phyloP scores from a whole-genome alignment of 2,113 vertebrate genomes.

The Dasypus novemcinctus region DNA sequence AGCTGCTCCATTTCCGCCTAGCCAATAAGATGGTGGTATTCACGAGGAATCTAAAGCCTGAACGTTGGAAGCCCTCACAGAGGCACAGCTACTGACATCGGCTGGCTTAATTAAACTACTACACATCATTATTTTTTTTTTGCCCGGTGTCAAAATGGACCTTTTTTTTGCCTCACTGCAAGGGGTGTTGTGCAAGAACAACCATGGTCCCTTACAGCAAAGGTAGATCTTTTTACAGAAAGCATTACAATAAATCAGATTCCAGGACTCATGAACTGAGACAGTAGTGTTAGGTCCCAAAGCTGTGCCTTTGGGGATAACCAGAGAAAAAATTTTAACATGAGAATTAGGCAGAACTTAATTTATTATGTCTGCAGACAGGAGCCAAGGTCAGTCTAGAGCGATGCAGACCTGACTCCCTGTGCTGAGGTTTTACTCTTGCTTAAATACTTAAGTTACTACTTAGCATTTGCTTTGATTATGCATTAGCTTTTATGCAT shows the following conservation, averaged over 20 bases:
- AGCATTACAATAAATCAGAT: not conserved
- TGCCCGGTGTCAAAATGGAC: not conserved
- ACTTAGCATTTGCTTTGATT: too few species aligned
- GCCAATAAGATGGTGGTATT: not conserved
- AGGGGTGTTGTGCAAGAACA: not conserved
- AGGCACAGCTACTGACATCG: not conserved
- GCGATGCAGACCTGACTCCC: too few species aligned
- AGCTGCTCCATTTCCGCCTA: not conserved
- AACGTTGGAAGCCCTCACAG: not conserved
- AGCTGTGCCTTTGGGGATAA: too few species aligned
- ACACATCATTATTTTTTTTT: not conserved
- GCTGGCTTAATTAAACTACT: not conserved
- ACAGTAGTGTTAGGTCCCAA: too few species aligned
- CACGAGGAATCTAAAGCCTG: not conserved
- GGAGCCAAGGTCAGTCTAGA: too few species aligned
- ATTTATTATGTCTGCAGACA: too few species aligned
- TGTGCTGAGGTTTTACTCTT: too few species aligned
- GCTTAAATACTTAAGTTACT: too few species aligned
- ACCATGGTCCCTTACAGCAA: not conserved
- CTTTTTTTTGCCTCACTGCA: not conserved
- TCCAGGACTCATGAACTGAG: not conserved
- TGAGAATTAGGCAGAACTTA: too few species aligned
- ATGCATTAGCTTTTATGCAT: too few species aligned
- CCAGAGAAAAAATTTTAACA: too few species aligned
- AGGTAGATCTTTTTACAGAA: not conserved